Percentiles rank a stretch among this genome's conserved stretches.
Evolutionary conservation across 2,797 vertebrate genomes (phyloP).

Genomic region (Ctenopoma multispine): DNA sequence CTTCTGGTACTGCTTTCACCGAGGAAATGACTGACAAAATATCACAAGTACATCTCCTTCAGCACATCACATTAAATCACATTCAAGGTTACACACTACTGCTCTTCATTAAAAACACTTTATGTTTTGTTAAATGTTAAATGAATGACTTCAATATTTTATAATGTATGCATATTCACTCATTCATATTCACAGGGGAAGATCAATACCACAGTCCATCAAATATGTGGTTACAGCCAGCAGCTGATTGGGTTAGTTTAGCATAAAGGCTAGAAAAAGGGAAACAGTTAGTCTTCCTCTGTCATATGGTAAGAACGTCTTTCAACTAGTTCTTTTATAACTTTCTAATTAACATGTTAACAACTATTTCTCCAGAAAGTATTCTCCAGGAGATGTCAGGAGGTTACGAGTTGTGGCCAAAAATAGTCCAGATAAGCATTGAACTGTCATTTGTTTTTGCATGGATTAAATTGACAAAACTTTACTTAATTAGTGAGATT

Average conservation of each 20-base stretch:
- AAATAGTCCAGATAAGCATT: neutral
- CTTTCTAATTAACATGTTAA: neutral
- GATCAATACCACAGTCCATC: neutral
- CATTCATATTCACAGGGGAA: too few relatives aligned
- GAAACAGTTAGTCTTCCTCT: neutral
- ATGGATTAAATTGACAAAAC: neutral
- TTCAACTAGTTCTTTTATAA: neutral
- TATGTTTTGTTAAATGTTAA: neutral
- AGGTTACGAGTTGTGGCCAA: neutral
- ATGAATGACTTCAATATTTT: neutral
- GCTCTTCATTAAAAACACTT: neutral
- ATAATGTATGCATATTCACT: neutral
- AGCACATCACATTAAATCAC: too few relatives aligned
- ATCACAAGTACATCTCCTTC: neutral
- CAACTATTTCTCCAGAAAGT: neutral
- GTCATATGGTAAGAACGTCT: neutral
- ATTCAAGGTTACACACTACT: neutral
- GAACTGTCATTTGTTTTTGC: neutral
- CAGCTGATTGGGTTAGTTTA: neutral
- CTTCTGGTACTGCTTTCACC: conserved; percentile 5
- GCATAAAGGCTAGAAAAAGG: neutral
- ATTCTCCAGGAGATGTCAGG: neutral
- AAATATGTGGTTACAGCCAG: neutral
- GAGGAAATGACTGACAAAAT: conserved; percentile 19
- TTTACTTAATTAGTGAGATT: neutral